Percentiles rank a stretch among this genome's conserved stretches.
Evolutionary conservation across 2,888 invertebrate genomes (phyloP).

Genomic region (Leptinotarsa tumamoca): DNA sequence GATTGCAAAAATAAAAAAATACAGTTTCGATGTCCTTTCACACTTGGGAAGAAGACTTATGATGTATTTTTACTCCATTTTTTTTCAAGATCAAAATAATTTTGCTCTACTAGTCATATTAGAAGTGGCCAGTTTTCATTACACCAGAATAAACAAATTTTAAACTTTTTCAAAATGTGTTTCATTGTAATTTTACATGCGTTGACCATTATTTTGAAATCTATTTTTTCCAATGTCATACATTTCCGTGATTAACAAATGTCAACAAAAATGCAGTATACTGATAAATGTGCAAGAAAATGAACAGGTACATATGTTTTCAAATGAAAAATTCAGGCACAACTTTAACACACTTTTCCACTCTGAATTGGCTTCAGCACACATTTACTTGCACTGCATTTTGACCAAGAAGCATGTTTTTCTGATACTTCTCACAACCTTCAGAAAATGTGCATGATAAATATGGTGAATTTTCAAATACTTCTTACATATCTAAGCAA

Average conservation of each 20-base stretch:
- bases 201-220: slow-evolving; percentile 9
- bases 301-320: slow-evolving; percentile 44
- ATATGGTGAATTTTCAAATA: too few species aligned
- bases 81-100: too few species aligned
- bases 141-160: neutral
- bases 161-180: neutral
- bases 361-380: slow-evolving; percentile 60
- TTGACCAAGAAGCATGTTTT: slow-evolving; percentile 47
- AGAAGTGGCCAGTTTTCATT: too few species aligned
- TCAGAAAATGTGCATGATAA: slow-evolving; percentile 21
- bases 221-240: slow-evolving; percentile 11
- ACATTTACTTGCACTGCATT: slow-evolving; percentile 62
- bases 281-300: slow-evolving; percentile 52
- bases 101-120: too few species aligned
- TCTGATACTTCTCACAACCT: slow-evolving; percentile 4
- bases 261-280: slow-evolving; percentile 53
- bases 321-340: slow-evolving; percentile 44
- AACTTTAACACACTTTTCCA: slow-evolving; percentile 47
- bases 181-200: slow-evolving; percentile 29
- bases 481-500: too few species aligned
- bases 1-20: too few species aligned
- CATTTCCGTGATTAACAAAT: slow-evolving; percentile 32
- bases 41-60: too few species aligned
- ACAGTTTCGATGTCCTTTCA: too few species aligned
- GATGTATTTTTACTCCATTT: too few species aligned